Conservation (phyloP, 2,888 invertebrate genomes). For the Hymenopus coronatus region DNA sequence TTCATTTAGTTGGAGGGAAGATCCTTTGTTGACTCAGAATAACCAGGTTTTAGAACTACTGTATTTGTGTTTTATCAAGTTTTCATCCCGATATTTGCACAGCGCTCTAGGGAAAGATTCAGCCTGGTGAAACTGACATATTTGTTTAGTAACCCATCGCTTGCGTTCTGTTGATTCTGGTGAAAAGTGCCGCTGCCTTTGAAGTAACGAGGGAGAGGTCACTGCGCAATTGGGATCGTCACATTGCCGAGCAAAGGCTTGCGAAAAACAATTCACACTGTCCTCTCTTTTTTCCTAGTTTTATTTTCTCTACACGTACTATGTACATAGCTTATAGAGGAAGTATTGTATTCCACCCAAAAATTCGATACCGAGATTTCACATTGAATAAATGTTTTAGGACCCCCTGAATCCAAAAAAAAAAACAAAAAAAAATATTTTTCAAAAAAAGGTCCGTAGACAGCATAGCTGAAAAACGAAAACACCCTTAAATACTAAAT, state of each 20-base stretch:
- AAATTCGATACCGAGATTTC: no score
- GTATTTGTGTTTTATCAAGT: background rate
- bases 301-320: no score
- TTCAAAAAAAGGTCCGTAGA: no score
- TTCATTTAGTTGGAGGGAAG: background rate
- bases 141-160: background rate
- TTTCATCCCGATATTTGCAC: background rate
- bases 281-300: background rate
- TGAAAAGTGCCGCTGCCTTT: background rate
- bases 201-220: background rate
- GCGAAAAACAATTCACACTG: background rate
- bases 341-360: no score
- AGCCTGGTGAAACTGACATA: background rate
- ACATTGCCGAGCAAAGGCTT: background rate
- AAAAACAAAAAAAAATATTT: no score
- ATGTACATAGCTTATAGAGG: no score
- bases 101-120: background rate
- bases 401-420: no score
- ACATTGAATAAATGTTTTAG: no score
- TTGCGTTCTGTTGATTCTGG: background rate
- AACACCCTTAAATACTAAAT: no score
- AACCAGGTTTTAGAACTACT: background rate
- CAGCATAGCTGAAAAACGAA: no score
- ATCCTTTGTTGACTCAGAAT: background rate
- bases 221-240: background rate